A percentile compares a stretch with the other conserved stretches of the same genome.
These are phyloP conservation scores for Spheniscus mendiculus DNA, from an alignment of 2,113 vertebrate genomes.

Conservation along the genomic window DNA sequence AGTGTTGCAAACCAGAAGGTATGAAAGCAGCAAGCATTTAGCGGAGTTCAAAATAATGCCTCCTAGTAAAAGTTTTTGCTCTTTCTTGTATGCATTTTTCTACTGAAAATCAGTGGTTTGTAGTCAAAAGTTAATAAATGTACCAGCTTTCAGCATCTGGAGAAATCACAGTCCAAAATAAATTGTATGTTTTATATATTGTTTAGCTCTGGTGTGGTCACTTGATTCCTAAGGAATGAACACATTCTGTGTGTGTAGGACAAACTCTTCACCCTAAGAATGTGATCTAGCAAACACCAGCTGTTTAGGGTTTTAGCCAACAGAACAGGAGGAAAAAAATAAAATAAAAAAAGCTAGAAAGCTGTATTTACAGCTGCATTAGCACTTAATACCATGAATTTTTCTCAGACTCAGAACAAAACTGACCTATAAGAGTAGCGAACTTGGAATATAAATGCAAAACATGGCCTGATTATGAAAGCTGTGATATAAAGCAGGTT, in stretches of 20 bases:
- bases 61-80: neutral
- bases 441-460: constrained; percentile 3
- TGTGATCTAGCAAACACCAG: constrained; percentile 72
- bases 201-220: constrained; percentile 72
- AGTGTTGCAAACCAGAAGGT: neutral
- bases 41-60: neutral
- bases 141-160: constrained; percentile 74
- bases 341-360: neutral
- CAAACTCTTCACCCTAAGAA: constrained; percentile 73
- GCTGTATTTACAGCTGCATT: constrained; percentile 59
- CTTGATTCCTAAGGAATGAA: constrained; percentile 76
- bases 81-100: constrained; percentile 6
- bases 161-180: constrained; percentile 65
- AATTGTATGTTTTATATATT: constrained; percentile 56
- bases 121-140: constrained; percentile 39
- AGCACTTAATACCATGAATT: constrained; percentile 42
- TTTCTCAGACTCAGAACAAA: constrained; percentile 36
- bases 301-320: constrained; percentile 62
- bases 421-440: constrained; percentile 13
- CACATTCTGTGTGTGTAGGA: constrained; percentile 37
- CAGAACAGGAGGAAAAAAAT: neutral
- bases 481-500: constrained; percentile 21
- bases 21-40: neutral
- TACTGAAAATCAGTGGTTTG: neutral
- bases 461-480: neutral